phyloP scores from a whole-genome alignment of 2,797 vertebrate species.

The Leuciscus waleckii region DNA sequence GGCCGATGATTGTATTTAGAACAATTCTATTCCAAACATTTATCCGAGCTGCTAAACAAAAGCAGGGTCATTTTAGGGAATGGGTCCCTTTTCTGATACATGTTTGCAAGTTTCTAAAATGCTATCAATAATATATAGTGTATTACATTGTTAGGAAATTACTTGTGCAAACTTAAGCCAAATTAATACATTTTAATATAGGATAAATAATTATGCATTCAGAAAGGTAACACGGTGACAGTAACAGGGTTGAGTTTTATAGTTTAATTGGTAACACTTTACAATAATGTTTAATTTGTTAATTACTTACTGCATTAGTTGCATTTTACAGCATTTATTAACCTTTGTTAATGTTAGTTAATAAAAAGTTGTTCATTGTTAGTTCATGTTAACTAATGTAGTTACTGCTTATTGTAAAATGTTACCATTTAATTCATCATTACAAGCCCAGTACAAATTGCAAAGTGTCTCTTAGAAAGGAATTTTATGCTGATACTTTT shows the following conservation, averaged over 20 bases:
- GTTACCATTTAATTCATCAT: background rate
- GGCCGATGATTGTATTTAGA: conserved; percentile 33
- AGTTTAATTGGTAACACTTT: background rate
- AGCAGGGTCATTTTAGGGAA: background rate
- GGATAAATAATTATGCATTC: background rate
- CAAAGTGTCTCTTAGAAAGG: background rate
- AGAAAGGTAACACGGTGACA: background rate
- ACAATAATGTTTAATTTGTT: background rate
- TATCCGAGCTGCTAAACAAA: conserved; percentile 37
- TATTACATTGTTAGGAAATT: background rate
- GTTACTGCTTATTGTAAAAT: too few species aligned
- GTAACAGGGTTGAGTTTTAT: background rate
- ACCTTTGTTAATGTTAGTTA: too few species aligned
- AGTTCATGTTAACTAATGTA: too few species aligned
- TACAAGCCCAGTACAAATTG: background rate
- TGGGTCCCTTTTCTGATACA: background rate
- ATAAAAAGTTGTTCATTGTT: too few species aligned
- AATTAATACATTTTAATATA: background rate
- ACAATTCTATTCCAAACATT: background rate
- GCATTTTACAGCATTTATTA: too few species aligned
- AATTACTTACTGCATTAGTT: background rate
- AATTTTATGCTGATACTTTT: background rate
- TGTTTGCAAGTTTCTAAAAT: background rate
- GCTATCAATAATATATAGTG: background rate
- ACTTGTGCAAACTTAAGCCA: background rate